Evolutionary conservation across 2,888 invertebrate species (phyloP), one percentile per base, ranked within the genome.

Genomic region (Nomada goodeniana): DNA sequence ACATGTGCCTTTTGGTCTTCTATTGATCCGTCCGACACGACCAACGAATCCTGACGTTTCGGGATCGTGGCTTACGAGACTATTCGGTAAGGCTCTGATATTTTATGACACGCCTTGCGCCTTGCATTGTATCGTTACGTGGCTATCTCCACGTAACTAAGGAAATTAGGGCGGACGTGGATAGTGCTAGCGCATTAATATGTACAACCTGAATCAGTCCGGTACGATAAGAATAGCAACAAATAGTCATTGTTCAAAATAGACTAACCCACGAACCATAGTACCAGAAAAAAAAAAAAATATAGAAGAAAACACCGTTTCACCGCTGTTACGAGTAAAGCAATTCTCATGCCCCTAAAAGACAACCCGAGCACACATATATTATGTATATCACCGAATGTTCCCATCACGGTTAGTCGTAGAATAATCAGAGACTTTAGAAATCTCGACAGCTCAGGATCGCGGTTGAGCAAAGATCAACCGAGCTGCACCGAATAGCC

Each of bases 11-110:
- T 90, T 90, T 88, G 83, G 84, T 82, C 83, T 89, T 84, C 87
- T 93, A 93, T 93, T 93, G 93, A 93, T 93, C 92, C 15, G 47
- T 47, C 81, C 86, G 87, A 90, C 83, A 76, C 82, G 77, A 84
- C 85, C 88, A 86, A 29, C 84, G 88, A 87, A 89, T 85, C 89
- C 88, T 85, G 84, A 86, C 84, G 88, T 88, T 88, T 90, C 87
- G 84, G 85, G 76, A 84, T 74, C 73, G 67, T 63, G 55, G 73
- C 60, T 65, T 61, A 64, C 83, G 61, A 74, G 63, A 77, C 57
- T 69, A 44, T 65, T 29, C 68, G 87, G 87, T 87, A 88, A 87
- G 84, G 52, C 50, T 76, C 55, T 50, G 59, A n/a, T 55, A 63
- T 63, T 71, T 44, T 44, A 63, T 50, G 10, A 36, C 60, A 61